A percentile compares a stretch with the other conserved stretches of the same genome.
phyloP scores from a whole-genome alignment of 2,113 vertebrate genomes.

The Thunnus thynnus region DNA sequence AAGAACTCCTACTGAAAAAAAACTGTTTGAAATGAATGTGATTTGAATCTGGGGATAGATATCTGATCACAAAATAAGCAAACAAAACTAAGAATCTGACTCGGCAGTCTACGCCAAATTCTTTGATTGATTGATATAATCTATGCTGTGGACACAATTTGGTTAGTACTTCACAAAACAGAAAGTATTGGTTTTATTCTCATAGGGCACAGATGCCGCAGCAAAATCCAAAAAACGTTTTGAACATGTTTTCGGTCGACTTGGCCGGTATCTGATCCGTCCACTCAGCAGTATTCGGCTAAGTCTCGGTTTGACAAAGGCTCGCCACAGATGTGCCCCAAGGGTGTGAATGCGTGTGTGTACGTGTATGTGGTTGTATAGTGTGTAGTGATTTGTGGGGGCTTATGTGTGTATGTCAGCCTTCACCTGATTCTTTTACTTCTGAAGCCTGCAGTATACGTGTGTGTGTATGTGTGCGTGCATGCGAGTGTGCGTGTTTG shows the following conservation, averaged over 20 bases:
- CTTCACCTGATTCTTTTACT: conserved; percentile 70
- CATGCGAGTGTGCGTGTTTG: conserved; percentile 20
- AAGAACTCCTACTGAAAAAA: too few relatives aligned
- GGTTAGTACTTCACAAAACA: conserved; percentile 14
- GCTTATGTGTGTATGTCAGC: conserved; percentile 56
- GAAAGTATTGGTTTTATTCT: conserved; percentile 34
- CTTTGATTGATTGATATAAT: neutral
- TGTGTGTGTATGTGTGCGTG: conserved; percentile 23
- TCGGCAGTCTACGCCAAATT: neutral
- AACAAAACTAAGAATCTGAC: conserved; percentile 2
- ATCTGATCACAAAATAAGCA: conserved; percentile 10
- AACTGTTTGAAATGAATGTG: neutral
- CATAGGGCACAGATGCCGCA: neutral
- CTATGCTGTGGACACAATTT: conserved; percentile 5
- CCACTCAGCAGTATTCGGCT: conserved; percentile 63
- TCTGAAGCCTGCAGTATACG: conserved; percentile 45
- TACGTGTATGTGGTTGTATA: neutral
- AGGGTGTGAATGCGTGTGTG: conserved; percentile 54
- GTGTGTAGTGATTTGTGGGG: conserved; percentile 40
- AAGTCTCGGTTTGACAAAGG: conserved; percentile 56
- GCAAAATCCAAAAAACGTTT: conserved; percentile 27
- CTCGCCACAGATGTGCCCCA: conserved; percentile 51
- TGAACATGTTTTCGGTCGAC: conserved; percentile 35
- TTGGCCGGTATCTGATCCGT: conserved; percentile 56
- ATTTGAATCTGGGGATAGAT: neutral